Conservation (phyloP, 2,113 vertebrate species). For the Jacana jacana region DNA sequence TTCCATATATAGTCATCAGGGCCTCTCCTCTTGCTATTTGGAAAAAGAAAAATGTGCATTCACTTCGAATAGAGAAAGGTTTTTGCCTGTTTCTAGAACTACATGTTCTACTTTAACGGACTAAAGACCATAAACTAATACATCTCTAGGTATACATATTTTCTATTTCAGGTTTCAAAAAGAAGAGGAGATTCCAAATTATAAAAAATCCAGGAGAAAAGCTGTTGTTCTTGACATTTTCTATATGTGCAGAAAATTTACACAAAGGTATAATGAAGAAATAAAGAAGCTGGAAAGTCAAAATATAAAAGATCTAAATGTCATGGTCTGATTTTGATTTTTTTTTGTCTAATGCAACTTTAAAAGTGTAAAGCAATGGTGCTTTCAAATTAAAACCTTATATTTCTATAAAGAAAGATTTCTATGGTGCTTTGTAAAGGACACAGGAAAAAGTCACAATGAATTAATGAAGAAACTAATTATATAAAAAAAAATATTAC, state of each 20-base stretch:
- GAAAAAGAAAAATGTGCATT: not conserved
- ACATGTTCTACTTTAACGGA: not conserved
- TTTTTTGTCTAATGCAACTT: not conserved
- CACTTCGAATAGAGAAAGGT: not conserved
- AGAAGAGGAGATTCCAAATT: not conserved
- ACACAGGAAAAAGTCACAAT: rapidly evolving
- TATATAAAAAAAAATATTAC: not conserved
- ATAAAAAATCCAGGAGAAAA: not conserved
- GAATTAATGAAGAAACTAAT: not conserved
- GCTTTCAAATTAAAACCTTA: not conserved
- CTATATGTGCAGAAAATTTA: not conserved
- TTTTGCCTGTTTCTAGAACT: not conserved
- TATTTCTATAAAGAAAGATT: not conserved
- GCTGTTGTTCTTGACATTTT: not conserved
- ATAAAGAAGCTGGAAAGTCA: not conserved
- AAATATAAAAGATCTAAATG: not conserved
- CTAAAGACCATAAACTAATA: not conserved
- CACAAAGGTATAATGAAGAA: not conserved
- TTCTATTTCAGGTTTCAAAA: not conserved
- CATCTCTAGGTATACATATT: not conserved
- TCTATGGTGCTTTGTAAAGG: not conserved
- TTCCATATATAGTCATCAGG: not conserved
- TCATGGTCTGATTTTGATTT: not conserved
- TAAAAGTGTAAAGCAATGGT: not conserved
- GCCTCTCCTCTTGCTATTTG: not conserved